Conservation (phyloP, 2,113 vertebrate genomes). For the Phyllostomus discolor region DNA sequence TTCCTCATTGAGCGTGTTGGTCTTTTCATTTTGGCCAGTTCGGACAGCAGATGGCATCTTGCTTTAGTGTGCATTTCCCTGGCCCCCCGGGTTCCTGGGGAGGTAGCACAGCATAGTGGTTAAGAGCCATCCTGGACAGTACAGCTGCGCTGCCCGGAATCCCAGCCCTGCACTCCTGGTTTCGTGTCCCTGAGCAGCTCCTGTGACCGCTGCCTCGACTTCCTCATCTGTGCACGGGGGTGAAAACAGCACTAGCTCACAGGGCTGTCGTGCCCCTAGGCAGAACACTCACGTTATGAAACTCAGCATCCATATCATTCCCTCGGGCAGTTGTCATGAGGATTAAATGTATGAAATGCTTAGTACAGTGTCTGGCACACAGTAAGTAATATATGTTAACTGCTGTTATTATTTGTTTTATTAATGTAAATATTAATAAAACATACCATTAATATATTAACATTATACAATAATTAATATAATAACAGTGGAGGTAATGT, state of each 20-base stretch:
- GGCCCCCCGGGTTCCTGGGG: neutral
- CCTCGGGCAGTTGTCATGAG: neutral
- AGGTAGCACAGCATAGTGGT: neutral
- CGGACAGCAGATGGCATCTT: neutral
- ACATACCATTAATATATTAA: too few species aligned
- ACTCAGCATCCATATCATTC: neutral
- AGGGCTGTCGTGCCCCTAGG: neutral
- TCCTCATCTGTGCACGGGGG: neutral
- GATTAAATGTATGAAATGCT: neutral
- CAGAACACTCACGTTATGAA: neutral
- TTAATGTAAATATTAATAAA: neutral
- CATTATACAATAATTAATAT: neutral
- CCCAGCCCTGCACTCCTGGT: neutral
- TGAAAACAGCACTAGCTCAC: neutral
- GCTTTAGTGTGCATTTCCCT: slow-evolving; percentile 3
- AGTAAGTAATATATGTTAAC: neutral
- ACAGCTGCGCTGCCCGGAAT: neutral
- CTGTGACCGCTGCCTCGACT: neutral
- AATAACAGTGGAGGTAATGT: neutral
- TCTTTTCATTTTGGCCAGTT: slow-evolving; percentile 4
- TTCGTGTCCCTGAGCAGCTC: neutral
- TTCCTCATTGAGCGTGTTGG: neutral
- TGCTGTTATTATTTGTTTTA: neutral
- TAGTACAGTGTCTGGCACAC: neutral
- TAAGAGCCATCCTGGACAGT: neutral